Base-by-base conservation (phyloP, 2,888 invertebrate species). In the Metellina segmentata region DNA sequence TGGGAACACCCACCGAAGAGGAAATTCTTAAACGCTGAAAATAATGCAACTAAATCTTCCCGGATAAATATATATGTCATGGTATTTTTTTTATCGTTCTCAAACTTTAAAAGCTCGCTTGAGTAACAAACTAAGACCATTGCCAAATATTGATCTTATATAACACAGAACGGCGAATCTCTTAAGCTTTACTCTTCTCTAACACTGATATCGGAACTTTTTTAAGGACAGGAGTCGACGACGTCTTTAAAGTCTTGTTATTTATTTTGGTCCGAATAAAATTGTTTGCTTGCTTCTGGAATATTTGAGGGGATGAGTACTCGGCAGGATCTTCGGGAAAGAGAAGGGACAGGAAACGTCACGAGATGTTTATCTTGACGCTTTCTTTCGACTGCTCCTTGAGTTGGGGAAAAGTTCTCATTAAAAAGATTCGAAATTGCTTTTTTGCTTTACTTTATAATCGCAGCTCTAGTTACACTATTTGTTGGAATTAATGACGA, bases 121-220 rank as follows among this genome's bases (percentile, higher is more conserved):
- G 51, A 81, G 82, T 53, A 74, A 82, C 81, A 77, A 82, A 82
- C 75, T 81, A 61, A 88, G 81, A 74, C 88, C 49, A 9, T 89
- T 74, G 75, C 70, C 89, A 89, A 89, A 89, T 89, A 89, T 89
- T 89, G 82, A 89, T 82, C 82, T 70, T 61, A 70, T 77, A 52
- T 74, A 75, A 61, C 74, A 75, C 34, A 77, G 34, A 53, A 34
- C 34, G 61, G 49, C 16, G 34, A 20, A 16, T 77, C 69, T 77
- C 69, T 83, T 71, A 70, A 77, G 16, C 51, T 74, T 16, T 53
- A 7, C 85, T 85, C 51, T 34, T 77, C n/a, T 34, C 49, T 11
- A 34, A 51, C 9, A 69, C 8, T 70, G 71, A 85, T 85, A 69
- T 70, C 69, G 9, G 20, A 79, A 70, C 85, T 75, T 53, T n/a